These are phyloP conservation scores for Anarsia innoxiella DNA, from an alignment of 2,888 invertebrate species.

Conservation along the genomic window DNA sequence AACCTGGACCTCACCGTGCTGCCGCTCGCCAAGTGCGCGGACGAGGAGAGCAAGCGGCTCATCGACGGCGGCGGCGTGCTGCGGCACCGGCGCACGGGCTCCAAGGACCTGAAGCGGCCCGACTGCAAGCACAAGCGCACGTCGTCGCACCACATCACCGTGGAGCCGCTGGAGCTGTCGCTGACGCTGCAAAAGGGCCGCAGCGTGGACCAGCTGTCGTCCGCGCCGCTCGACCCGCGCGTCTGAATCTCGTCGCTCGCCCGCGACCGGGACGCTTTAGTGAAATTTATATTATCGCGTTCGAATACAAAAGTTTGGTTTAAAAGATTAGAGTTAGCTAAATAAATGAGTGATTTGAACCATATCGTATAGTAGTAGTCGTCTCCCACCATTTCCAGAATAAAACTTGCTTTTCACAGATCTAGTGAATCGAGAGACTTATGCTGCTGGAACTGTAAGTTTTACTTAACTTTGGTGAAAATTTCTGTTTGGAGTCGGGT, in stretches of 20 bases:
- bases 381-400: constrained; percentile 26
- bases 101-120: constrained; percentile 66
- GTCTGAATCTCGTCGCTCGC: constrained; percentile 26
- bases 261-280: background rate
- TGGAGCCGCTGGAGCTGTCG: constrained; percentile 55
- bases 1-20: constrained; percentile 57
- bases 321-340: constrained; percentile 27
- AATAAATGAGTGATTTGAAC: constrained; percentile 61
- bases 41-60: constrained; percentile 66
- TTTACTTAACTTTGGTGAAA: background rate
- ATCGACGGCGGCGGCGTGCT: constrained; percentile 59
- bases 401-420: constrained; percentile 8
- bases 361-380: constrained; percentile 61
- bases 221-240: constrained; percentile 40
- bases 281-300: constrained; percentile 5
- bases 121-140: constrained; percentile 59
- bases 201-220: constrained; percentile 57
- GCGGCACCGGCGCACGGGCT: constrained; percentile 77
- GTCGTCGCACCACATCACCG: constrained; percentile 63
- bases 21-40: constrained; percentile 48
- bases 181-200: constrained; percentile 58
- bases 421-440: too few species aligned
- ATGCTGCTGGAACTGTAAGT: too few species aligned
- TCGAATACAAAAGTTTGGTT: constrained; percentile 22
- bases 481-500: background rate